phyloP scores from a whole-genome alignment of 1,140 invertebrate species.

The Oedothorax gibbosus region DNA sequence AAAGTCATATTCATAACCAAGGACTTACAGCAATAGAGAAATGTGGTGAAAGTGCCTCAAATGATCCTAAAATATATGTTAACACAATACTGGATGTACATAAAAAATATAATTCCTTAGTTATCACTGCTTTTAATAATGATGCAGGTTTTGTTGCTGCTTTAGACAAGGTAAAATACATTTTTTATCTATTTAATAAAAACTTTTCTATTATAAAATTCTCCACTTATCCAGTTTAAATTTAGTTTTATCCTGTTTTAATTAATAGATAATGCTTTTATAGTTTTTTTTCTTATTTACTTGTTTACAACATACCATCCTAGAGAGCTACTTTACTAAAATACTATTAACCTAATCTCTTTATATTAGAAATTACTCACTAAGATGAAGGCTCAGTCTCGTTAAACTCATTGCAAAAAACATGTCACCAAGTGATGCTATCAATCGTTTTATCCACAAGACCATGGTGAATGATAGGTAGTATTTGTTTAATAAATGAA shows the following conservation, averaged over 20 bases:
- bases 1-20: conserved; percentile 93
- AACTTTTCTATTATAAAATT: neutral
- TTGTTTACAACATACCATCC: too few species aligned
- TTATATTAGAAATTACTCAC: too few species aligned
- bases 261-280: too few species aligned
- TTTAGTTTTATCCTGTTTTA: neutral
- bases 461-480: too few species aligned
- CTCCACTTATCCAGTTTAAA: neutral
- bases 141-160: conserved; percentile 76
- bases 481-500: too few species aligned
- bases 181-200: conserved; percentile 7
- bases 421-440: too few species aligned
- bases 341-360: too few species aligned
- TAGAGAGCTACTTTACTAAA: too few species aligned
- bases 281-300: too few species aligned
- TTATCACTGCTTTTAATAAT: conserved; percentile 93
- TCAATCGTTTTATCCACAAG: too few species aligned
- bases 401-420: too few species aligned
- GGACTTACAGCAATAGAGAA: conserved; percentile 85
- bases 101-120: conserved; percentile 95
- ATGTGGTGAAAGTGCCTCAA: conserved; percentile 88
- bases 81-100: conserved; percentile 97
- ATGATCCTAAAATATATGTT: conserved; percentile 96
- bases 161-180: conserved; percentile 65
- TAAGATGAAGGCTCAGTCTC: too few species aligned